Percentiles rank a stretch among this genome's conserved stretches.
These are phyloP conservation scores for Leptura quadrifasciata DNA, from an alignment of 2,888 invertebrate species.

Conservation along the genomic window DNA sequence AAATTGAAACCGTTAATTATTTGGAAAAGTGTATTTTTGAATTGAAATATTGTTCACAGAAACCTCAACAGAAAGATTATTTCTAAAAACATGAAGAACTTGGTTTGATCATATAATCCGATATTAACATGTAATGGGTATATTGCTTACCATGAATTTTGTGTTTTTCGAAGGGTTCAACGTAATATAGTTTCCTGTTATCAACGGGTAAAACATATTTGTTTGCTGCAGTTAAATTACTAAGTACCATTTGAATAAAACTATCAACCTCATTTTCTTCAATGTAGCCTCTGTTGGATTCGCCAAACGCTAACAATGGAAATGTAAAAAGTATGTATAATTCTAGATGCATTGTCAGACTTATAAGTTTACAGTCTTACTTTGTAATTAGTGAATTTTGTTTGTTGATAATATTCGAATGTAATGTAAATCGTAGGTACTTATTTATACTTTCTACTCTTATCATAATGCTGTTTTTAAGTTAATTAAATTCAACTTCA, in stretches of 20 bases:
- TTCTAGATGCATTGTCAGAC: background rate
- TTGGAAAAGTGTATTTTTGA: no score
- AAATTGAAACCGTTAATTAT: no score
- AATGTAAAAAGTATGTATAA: background rate
- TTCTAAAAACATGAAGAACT: no score
- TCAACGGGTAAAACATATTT: background rate
- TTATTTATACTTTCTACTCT: no score
- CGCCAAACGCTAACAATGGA: background rate
- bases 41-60: no score
- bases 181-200: background rate
- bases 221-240: background rate
- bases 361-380: background rate
- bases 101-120: no score
- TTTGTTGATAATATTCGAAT: no score
- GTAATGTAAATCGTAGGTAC: no score
- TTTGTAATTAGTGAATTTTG: background rate
- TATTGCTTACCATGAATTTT: background rate
- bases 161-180: background rate
- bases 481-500: no score
- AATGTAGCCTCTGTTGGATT: background rate
- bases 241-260: constrained; percentile 3
- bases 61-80: no score
- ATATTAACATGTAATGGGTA: no score
- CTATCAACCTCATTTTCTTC: background rate
- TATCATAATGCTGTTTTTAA: no score